Base-by-base conservation (phyloP, 2,888 invertebrate species). In the Andrena fulva region DNA sequence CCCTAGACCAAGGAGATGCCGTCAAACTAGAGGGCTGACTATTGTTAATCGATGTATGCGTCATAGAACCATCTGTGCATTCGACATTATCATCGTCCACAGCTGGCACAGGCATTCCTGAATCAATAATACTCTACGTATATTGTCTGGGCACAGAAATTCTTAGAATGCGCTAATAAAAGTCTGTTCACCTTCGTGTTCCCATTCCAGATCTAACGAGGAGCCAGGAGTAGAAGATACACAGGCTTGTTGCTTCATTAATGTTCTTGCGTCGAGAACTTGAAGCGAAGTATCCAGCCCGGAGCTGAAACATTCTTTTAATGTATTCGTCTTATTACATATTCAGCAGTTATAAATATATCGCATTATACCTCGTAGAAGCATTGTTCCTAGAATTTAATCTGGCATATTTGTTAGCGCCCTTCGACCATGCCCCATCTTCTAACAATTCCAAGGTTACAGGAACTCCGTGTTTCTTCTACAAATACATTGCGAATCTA, bases 181-280 rank as follows among this genome's bases (percentile, higher is more conserved):
- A 33, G 20, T 60, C 10, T 6, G 1, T 33, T 66, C 52, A 92
- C 93, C 95, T 94, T 96, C 96, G 90, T 96, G 96, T 92, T 96
- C 96, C 96, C 96, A 96, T 93, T 96, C 96, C 75, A 96, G 94
- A 90, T 96, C 96, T 76, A 96, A 92, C 4, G 96, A 96, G 89
- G 96, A 96, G n/a, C 95, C 95, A 42, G 96, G 95, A 35, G 96
- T 96, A 54, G 95, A 95, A 59, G 95, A 94, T 87, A 92, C 92
- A 89, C 89, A 92, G 67, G 93, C 91, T 80, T 94, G 92, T 33
- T 92, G 92, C 81, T 92, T 92, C 63, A 95, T 90, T 60, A 95
- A 93, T 84, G 94, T 95, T 89, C 94, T 93, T 56, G 95, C 96
- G 91, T 96, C 96, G 69, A 96, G 93, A 89, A 95, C 95, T 93